Percentiles rank a stretch among this genome's conserved stretches.
These are phyloP conservation scores for Pomacea canaliculata DNA, from an alignment of 2,888 invertebrate genomes.

Conservation along the genomic window DNA sequence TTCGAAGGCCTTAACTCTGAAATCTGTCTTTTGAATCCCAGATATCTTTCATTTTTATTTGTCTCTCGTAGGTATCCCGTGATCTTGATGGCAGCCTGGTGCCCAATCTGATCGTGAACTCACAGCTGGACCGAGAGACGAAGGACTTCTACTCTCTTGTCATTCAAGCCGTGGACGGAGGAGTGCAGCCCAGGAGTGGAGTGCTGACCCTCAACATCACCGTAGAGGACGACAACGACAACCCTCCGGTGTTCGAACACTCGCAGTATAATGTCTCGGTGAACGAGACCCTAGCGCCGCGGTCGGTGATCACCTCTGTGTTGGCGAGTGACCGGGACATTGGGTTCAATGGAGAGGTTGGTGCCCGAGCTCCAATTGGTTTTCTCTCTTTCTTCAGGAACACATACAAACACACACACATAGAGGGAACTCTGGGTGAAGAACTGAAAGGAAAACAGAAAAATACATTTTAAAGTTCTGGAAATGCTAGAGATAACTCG, in stretches of 20 bases:
- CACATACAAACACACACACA: too few species aligned
- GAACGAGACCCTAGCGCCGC: constrained; percentile 21
- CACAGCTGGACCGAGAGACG: constrained; percentile 26
- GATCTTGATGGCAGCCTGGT: constrained; percentile 34
- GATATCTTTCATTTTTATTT: too few species aligned
- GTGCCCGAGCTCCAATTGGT: background rate
- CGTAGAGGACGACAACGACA: constrained; percentile 35
- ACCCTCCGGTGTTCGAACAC: constrained; percentile 27
- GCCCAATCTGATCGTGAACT: constrained; percentile 28
- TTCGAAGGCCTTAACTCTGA: too few species aligned
- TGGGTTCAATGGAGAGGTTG: constrained; percentile 30
- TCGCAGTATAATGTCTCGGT: constrained; percentile 26
- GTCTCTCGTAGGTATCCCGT: constrained; percentile 8
- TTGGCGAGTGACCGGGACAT: constrained; percentile 28
- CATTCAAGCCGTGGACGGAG: constrained; percentile 32
- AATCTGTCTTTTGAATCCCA: too few species aligned
- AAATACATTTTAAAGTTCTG: too few species aligned
- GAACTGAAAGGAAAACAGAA: too few species aligned
- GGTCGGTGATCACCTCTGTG: constrained; percentile 18
- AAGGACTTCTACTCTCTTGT: constrained; percentile 24
- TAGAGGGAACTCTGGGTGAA: too few species aligned
- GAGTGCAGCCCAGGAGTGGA: constrained; percentile 22
- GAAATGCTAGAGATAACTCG: too few species aligned
- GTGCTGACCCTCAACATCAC: constrained; percentile 33
- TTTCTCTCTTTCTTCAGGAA: background rate